These are phyloP conservation scores for Scaptomyza tumidula DNA, from an alignment of 2,888 invertebrate genomes.

Conservation along the genomic window DNA sequence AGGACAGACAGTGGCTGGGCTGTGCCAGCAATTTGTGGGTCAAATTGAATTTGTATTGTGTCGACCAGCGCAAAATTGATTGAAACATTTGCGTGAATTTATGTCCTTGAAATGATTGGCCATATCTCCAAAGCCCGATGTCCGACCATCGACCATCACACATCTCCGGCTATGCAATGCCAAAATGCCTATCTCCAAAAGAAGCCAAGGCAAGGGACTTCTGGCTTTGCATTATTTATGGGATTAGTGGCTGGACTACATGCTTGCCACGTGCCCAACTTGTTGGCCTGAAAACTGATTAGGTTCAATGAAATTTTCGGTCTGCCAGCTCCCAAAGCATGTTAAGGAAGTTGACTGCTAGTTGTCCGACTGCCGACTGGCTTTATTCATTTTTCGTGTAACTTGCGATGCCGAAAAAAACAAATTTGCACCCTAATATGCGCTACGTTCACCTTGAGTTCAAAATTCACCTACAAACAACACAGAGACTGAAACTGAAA, in stretches of 20 bases:
- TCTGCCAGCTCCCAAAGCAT: conserved; percentile 19
- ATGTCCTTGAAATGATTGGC: conserved; percentile 78
- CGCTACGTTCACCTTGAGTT: conserved; percentile 60
- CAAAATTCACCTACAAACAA: conserved; percentile 22
- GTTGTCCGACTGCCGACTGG: conserved; percentile 5
- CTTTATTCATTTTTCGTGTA: conserved; percentile 72
- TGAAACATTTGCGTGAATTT: conserved; percentile 78
- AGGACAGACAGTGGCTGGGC: conserved; percentile 36
- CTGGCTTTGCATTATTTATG: conserved; percentile 72
- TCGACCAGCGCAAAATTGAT: conserved; percentile 71
- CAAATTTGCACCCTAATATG: conserved; percentile 78
- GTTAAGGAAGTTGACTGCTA: neutral
- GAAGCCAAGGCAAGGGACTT: conserved; percentile 23
- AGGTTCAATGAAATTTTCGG: conserved; percentile 72
- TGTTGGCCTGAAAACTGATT: conserved; percentile 75
- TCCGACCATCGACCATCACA: conserved; percentile 14
- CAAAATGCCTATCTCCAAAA: conserved; percentile 25
- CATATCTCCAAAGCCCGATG: conserved; percentile 52
- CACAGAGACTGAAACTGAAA: conserved; percentile 3
- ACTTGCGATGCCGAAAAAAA: conserved; percentile 66
- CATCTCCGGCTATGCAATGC: conserved; percentile 3
- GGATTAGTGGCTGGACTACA: conserved; percentile 72
- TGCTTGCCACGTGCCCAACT: conserved; percentile 65
- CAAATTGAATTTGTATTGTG: conserved; percentile 79
- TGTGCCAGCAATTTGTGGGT: conserved; percentile 75